phyloP scores from a whole-genome alignment of 2,113 vertebrate species.

The Ondatra zibethicus region DNA sequence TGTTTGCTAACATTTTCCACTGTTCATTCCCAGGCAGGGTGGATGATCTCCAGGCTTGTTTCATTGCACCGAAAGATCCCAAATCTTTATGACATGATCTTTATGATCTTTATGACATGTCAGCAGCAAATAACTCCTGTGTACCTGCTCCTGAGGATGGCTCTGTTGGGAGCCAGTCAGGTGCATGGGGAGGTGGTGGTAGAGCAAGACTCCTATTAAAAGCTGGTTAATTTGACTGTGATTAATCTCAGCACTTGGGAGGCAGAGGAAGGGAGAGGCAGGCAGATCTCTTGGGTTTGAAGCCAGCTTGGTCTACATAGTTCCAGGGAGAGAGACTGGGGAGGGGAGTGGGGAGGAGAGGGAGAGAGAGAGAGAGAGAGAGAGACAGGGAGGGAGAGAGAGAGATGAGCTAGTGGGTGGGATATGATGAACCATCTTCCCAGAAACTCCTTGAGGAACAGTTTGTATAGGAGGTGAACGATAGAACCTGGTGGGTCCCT shows the following conservation, averaged over 20 bases:
- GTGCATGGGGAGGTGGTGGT: background rate
- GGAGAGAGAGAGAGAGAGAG: background rate
- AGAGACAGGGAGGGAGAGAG: too few relatives aligned
- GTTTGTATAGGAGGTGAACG: background rate
- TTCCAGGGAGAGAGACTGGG: background rate
- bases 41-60: constrained; percentile 5
- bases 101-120: background rate
- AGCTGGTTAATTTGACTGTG: background rate
- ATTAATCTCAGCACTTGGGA: background rate
- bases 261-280: background rate
- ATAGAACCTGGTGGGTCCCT: background rate
- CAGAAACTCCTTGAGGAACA: background rate
- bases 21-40: background rate
- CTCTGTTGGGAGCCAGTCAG: background rate
- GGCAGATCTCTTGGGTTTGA: background rate
- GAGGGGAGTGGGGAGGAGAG: too few relatives aligned
- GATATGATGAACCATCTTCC: background rate
- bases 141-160: background rate
- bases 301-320: background rate
- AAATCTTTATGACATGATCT: background rate
- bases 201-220: background rate
- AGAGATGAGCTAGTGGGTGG: background rate
- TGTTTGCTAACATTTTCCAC: background rate
- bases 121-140: background rate
- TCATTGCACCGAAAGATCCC: background rate